A percentile compares a stretch with the other conserved stretches of the same genome.
phyloP scores from a whole-genome alignment of 2,888 invertebrate species.

The Trileptium ribeirensis region DNA sequence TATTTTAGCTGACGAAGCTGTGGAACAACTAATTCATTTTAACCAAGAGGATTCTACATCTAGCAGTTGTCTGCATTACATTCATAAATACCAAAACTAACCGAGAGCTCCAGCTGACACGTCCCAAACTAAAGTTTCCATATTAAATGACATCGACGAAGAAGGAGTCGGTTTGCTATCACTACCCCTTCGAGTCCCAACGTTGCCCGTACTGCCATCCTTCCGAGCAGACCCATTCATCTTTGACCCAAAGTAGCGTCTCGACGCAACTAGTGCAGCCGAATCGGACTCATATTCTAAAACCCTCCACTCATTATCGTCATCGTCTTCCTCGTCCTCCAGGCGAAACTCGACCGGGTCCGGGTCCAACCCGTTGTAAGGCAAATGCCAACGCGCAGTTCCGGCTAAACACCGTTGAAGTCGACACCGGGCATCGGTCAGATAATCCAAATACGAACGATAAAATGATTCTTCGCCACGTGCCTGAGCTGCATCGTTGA shows the following conservation, averaged over 20 bases:
- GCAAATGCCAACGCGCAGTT: conserved; percentile 18
- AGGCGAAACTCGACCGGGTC: conserved; percentile 24
- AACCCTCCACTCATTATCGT: background rate
- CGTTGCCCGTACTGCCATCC: background rate
- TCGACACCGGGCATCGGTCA: background rate
- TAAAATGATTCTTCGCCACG: background rate
- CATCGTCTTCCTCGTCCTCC: background rate
- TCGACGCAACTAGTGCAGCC: background rate
- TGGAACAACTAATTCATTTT: too few relatives aligned
- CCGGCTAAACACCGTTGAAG: background rate
- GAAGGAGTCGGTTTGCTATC: background rate
- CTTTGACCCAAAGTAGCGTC: background rate
- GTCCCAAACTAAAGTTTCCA: background rate
- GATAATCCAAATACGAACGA: conserved; percentile 14
- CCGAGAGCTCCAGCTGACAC: background rate
- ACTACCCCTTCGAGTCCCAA: too few relatives aligned
- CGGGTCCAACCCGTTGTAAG: conserved; percentile 25
- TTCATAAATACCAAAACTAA: background rate
- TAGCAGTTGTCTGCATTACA: background rate
- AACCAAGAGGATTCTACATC: too few relatives aligned
- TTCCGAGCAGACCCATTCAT: too few relatives aligned
- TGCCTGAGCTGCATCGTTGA: background rate
- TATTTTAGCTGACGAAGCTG: too few relatives aligned
- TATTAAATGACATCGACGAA: background rate
- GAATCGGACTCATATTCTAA: background rate